Percentiles rank a stretch among this genome's conserved stretches.
These are phyloP conservation scores for Falco concolor DNA, from an alignment of 2,797 vertebrate genomes.

Conservation along the genomic window DNA sequence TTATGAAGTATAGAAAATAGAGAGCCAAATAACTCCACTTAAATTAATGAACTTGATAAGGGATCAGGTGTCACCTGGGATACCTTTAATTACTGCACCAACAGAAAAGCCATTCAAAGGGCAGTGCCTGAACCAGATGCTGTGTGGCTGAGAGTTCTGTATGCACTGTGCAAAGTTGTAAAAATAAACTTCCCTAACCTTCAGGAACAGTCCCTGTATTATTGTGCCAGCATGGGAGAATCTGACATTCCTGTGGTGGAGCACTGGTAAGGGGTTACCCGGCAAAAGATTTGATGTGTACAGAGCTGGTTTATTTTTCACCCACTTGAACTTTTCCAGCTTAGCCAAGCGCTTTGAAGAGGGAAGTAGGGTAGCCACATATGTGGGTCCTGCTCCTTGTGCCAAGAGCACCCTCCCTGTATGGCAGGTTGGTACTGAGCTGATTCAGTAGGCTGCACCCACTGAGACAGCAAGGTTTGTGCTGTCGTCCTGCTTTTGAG, in stretches of 20 bases:
- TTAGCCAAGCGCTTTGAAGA: background rate
- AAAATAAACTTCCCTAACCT: slow-evolving; percentile 52
- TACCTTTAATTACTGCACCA: slow-evolving; percentile 63
- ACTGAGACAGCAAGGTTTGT: background rate
- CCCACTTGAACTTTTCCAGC: background rate
- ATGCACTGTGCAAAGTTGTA: slow-evolving; percentile 28
- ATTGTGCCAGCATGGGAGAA: background rate
- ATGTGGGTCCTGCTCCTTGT: background rate
- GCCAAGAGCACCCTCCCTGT: background rate
- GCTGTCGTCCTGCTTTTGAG: background rate
- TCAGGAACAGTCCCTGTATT: slow-evolving; percentile 38
- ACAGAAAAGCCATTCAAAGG: slow-evolving; percentile 63
- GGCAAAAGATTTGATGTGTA: background rate
- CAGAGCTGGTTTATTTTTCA: background rate
- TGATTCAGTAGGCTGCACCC: accelerated
- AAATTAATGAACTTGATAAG: slow-evolving; percentile 67
- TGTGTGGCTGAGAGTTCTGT: slow-evolving; percentile 42
- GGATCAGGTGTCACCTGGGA: slow-evolving; percentile 60
- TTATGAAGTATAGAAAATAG: slow-evolving; percentile 54
- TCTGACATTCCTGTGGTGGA: background rate
- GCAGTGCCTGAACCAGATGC: slow-evolving; percentile 45
- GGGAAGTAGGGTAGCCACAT: background rate
- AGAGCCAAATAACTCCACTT: slow-evolving; percentile 57
- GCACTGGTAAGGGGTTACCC: background rate
- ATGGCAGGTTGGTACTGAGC: background rate